Percentiles rank a stretch among this genome's conserved stretches.
phyloP scores from a whole-genome alignment of 2,113 vertebrate genomes.

The Hippocampus zosterae region DNA sequence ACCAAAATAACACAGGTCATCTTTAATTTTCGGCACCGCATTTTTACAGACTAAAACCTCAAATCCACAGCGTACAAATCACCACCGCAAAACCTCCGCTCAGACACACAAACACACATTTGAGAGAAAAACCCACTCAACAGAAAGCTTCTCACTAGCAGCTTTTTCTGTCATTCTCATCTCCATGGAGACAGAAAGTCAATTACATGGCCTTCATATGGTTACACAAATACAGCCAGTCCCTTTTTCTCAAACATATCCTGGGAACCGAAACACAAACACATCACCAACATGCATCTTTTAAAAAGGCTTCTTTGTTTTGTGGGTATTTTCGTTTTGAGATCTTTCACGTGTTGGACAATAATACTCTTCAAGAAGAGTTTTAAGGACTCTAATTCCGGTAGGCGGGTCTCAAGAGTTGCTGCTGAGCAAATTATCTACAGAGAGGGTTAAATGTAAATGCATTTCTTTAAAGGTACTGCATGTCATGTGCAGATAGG shows the following conservation, averaged over 20 bases:
- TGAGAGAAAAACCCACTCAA: constrained; percentile 27
- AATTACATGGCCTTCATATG: constrained; percentile 49
- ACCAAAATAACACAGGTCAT: background rate
- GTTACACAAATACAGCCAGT: constrained; percentile 11
- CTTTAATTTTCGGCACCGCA: background rate
- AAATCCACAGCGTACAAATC: constrained; percentile 6
- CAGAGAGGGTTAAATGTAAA: too few species aligned
- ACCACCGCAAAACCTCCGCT: constrained; percentile 14
- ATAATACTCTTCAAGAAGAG: background rate
- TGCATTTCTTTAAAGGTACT: too few species aligned
- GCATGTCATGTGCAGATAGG: too few species aligned
- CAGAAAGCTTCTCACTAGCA: constrained; percentile 8
- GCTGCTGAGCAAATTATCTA: too few species aligned
- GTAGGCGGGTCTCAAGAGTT: too few species aligned
- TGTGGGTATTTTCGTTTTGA: background rate
- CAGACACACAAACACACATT: constrained; percentile 18
- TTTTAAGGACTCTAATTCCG: background rate
- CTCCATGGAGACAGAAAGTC: constrained; percentile 55
- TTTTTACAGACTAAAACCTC: constrained; percentile 1
- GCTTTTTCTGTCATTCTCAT: constrained; percentile 41
- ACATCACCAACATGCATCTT: background rate
- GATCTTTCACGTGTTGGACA: too few species aligned
- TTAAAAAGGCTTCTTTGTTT: background rate
- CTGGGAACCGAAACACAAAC: background rate
- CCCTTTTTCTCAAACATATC: background rate